phyloP scores from a whole-genome alignment of 2,888 invertebrate genomes.

The Pollenia angustigena region DNA sequence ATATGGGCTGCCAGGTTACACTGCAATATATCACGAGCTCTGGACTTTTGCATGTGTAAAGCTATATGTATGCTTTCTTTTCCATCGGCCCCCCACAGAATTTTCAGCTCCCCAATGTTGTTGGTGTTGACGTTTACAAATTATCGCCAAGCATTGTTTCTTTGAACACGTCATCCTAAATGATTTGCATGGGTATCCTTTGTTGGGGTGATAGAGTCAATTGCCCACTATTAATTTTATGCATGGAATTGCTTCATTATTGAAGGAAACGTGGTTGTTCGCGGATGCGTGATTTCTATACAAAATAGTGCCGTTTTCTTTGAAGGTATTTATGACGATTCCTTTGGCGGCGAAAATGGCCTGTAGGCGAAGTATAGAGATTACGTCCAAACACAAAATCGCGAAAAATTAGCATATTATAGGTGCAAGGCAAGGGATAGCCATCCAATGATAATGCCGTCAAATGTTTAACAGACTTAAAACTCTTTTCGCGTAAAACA shows the following conservation, averaged over 20 bases:
- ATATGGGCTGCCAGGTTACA: slow-evolving; percentile 80
- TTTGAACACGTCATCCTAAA: slow-evolving; percentile 78
- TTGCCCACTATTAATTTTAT: slow-evolving; percentile 65
- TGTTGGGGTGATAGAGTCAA: slow-evolving; percentile 12
- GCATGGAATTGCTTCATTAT: slow-evolving; percentile 85
- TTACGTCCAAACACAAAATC: slow-evolving; percentile 90
- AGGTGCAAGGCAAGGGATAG: slow-evolving; percentile 96
- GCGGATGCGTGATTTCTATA: slow-evolving; percentile 92
- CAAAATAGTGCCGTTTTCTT: slow-evolving; percentile 88
- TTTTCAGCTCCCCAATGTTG: slow-evolving; percentile 90
- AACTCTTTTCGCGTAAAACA: slow-evolving; percentile 87
- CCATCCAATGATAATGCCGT: slow-evolving; percentile 90
- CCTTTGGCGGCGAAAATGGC: slow-evolving; percentile 86
- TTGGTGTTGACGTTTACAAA: slow-evolving; percentile 84
- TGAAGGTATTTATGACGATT: slow-evolving; percentile 87
- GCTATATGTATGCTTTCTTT: slow-evolving; percentile 89
- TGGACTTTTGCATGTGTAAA: slow-evolving; percentile 79
- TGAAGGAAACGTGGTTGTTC: slow-evolving; percentile 90
- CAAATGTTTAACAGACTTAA: slow-evolving; percentile 87
- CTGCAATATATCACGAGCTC: slow-evolving; percentile 78
- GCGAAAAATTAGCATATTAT: slow-evolving; percentile 90
- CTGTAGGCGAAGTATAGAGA: slow-evolving; percentile 90
- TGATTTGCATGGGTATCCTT: slow-evolving; percentile 79
- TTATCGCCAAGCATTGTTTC: slow-evolving; percentile 80
- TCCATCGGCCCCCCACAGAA: slow-evolving; percentile 91